phyloP scores from a whole-genome alignment of 1,140 invertebrate species.

The Ladona fulva region DNA sequence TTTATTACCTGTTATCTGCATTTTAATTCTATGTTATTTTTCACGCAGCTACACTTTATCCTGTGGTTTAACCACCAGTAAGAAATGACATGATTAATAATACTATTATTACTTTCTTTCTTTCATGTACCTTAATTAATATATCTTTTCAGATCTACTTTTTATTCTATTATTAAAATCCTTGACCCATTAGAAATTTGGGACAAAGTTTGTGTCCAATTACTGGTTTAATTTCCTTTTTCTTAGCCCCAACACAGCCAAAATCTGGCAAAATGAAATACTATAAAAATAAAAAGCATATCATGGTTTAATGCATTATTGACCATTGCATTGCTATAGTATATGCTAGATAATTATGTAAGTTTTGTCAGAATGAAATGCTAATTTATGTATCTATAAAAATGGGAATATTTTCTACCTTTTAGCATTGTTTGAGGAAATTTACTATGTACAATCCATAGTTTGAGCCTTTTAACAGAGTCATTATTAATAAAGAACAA shows the following conservation, averaged over 20 bases:
- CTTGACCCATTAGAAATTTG: neutral
- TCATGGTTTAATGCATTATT: slow-evolving; percentile 15
- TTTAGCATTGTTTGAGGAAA: slow-evolving; percentile 20
- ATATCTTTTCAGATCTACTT: neutral
- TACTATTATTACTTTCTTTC: neutral
- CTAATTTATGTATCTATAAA: slow-evolving; percentile 23
- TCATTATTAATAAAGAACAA: slow-evolving; percentile 21
- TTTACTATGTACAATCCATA: slow-evolving; percentile 23
- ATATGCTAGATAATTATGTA: neutral
- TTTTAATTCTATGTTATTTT: neutral
- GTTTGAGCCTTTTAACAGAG: slow-evolving; percentile 24
- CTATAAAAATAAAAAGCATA: slow-evolving; percentile 26
- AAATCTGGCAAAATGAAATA: slow-evolving; percentile 25
- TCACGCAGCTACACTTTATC: neutral
- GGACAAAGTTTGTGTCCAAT: neutral
- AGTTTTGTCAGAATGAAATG: slow-evolving; percentile 18
- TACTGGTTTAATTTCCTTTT: slow-evolving; percentile 16
- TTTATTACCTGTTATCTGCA: slow-evolving; percentile 6
- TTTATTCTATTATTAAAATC: neutral
- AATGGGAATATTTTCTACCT: slow-evolving; percentile 19
- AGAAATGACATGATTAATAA: neutral
- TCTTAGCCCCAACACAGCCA: slow-evolving; percentile 23
- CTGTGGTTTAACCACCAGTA: neutral
- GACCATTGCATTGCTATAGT: neutral
- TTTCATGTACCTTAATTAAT: neutral